Conservation (phyloP, 2,113 vertebrate genomes). For the Silurus asotus region DNA sequence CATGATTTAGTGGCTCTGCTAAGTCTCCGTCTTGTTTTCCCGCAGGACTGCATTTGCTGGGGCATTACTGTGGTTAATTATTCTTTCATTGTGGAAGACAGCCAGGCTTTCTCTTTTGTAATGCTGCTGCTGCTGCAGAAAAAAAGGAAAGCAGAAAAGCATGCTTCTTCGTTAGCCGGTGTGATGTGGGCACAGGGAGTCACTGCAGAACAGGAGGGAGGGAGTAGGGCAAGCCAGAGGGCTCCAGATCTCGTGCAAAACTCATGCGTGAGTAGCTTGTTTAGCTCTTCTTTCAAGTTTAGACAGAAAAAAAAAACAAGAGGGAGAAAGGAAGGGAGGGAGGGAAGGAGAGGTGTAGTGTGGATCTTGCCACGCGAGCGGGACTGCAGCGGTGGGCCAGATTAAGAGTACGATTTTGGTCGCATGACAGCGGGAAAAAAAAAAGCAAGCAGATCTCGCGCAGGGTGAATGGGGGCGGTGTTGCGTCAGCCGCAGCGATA, state of each 20-base stretch:
- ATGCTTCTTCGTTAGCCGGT: conserved; percentile 2
- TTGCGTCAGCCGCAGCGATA: conserved; percentile 37
- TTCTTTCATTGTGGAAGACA: conserved; percentile 31
- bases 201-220: conserved; percentile 5
- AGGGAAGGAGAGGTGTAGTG: conserved; percentile 34
- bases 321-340: conserved; percentile 16
- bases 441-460: conserved; percentile 29
- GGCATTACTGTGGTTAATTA: conserved; percentile 20
- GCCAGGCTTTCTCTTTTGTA: conserved; percentile 20
- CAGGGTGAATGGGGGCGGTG: conserved; percentile 33
- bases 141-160: neutral
- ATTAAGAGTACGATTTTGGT: conserved; percentile 49
- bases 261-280: conserved; percentile 59
- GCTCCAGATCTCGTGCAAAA: conserved; percentile 55
- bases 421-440: conserved; percentile 42
- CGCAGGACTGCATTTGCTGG: neutral
- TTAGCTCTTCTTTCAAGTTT: conserved; percentile 59
- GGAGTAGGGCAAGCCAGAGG: conserved; percentile 35
- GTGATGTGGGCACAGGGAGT: conserved; percentile 22
- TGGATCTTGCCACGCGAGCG: conserved; percentile 46
- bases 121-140: conserved; percentile 33
- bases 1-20: neutral
- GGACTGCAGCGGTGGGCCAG: conserved; percentile 33
- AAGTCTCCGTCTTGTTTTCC: neutral
- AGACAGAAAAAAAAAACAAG: conserved; percentile 50